Evolutionary conservation across 2,888 invertebrate species (phyloP), one percentile per base, ranked within the genome.

Genomic region (Argyresthia albistria): DNA sequence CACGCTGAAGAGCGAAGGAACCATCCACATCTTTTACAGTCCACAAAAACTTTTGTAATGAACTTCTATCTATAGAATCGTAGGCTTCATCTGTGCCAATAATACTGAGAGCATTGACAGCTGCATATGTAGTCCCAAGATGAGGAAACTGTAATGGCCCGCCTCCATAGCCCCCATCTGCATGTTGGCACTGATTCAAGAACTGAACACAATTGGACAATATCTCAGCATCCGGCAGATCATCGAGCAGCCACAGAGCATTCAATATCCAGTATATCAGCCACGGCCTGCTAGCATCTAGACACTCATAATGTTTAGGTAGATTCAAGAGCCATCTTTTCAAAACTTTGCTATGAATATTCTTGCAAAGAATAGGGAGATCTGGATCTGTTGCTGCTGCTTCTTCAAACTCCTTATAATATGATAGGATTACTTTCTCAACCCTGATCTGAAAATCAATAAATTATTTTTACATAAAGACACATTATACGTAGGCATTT

Each of bases 241-340:
- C 82, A 66, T 84, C 79, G 37, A 88, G 63, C 57, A 98, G 82
- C 72, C 95, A 93, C 42, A 99, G 87, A 6, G 96, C 92, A 83
- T 99, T 97, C 39, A 98, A 77, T 57, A 96, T 96, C 99, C 99
- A 99, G 73, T 98, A 99, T 65, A 97, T 93, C 56, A 99, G 88
- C 99, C 99, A 99, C 8, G 99, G 93, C 64, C 98, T 91, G 76
- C 98, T 98, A 9, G 97, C 95, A 89, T 99, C 99, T 59, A 99
- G 86, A 68, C 92, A 92, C 91, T 93, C 91, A 69, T 95, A 96
- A 56, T 90, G 89, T 55, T 87, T 80, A 46, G 94, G 92, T 60
- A 97, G 81, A 65, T 89, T 81, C 46, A 84, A 86, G 25, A 97
- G 71, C 66, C 92, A 93, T 60, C 89, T 89, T 63, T 91, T 91